These are phyloP conservation scores for Kryphioiulus occultus DNA, from an alignment of 2,888 invertebrate species.

Conservation along the genomic window DNA sequence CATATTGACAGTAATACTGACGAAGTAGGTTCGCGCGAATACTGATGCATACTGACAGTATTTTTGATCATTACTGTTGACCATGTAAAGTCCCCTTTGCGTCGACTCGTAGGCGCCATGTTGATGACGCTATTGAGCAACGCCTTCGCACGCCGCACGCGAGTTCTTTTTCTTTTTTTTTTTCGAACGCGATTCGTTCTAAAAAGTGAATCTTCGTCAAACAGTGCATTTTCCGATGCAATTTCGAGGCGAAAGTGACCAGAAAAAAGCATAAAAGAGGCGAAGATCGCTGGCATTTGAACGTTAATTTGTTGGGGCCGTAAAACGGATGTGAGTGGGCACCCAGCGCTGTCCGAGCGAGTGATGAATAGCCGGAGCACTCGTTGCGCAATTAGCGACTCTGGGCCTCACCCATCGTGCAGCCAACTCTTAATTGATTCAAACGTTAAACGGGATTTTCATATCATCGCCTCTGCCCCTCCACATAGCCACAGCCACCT, in stretches of 20 bases:
- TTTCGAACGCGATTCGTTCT: no score
- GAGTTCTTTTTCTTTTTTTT: no score
- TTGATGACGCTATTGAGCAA: no score
- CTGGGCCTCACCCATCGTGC: background rate
- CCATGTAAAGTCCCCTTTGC: no score
- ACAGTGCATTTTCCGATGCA: background rate
- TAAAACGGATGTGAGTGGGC: constrained; percentile 5
- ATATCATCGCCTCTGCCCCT: background rate
- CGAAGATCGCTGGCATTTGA: background rate
- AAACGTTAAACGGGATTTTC: background rate
- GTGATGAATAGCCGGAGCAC: background rate
- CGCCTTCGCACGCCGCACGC: no score
- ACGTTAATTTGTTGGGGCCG: background rate
- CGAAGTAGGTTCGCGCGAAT: no score
- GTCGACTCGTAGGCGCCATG: no score
- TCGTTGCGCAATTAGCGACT: background rate
- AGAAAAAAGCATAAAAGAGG: background rate
- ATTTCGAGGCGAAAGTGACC: background rate
- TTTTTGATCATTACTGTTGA: no score
- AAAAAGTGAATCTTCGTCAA: no score
- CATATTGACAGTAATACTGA: no score
- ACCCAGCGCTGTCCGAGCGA: background rate
- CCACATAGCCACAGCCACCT: background rate
- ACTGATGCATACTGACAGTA: no score
- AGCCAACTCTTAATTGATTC: background rate